These are phyloP conservation scores for Tapirus terrestris DNA, from an alignment of 2,113 vertebrate genomes.

Conservation along the genomic window DNA sequence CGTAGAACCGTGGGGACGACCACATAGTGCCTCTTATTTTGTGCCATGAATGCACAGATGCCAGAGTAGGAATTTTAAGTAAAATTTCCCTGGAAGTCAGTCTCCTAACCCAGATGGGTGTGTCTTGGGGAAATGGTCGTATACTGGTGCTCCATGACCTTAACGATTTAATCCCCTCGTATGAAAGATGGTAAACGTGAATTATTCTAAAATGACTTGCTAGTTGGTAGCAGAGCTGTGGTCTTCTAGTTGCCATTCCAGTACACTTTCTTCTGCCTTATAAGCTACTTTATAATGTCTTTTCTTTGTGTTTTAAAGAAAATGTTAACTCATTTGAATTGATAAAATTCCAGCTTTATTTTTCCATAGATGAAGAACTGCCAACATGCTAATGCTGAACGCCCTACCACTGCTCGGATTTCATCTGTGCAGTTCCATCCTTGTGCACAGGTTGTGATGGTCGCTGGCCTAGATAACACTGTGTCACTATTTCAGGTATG, in stretches of 20 bases:
- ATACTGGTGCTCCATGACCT: background rate
- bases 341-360: conserved; percentile 20
- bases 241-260: background rate
- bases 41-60: background rate
- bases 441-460: conserved; percentile 94
- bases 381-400: conserved; percentile 90
- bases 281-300: background rate
- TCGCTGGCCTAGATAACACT: conserved; percentile 91
- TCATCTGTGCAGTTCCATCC: conserved; percentile 96
- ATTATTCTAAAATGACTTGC: background rate
- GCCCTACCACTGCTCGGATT: conserved; percentile 86
- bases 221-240: background rate
- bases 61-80: background rate
- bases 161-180: background rate
- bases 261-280: background rate
- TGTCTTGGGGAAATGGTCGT: background rate
- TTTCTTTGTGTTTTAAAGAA: background rate
- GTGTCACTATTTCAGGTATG: conserved; percentile 96
- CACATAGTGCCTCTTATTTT: background rate
- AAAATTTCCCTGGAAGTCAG: background rate
- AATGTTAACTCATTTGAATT: background rate
- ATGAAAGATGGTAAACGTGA: background rate
- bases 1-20: background rate
- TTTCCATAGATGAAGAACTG: conserved; percentile 91
- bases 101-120: background rate